These are phyloP conservation scores for Anastrepha ludens DNA, from an alignment of 1,140 invertebrate genomes.

Conservation along the genomic window DNA sequence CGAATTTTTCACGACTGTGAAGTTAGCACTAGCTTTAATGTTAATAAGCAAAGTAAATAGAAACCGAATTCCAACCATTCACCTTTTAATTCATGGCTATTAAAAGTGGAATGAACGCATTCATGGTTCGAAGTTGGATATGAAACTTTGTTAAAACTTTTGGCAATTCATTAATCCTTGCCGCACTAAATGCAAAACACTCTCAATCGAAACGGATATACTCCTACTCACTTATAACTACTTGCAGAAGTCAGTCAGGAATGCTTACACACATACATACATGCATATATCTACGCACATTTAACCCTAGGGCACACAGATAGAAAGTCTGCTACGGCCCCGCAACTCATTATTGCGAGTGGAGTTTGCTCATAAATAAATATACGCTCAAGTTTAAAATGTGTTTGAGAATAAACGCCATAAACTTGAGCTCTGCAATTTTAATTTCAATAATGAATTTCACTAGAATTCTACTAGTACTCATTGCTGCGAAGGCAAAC, in stretches of 20 bases:
- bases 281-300: too few species aligned
- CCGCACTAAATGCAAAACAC: constrained; percentile 28
- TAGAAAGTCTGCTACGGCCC: background rate
- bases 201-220: constrained; percentile 2
- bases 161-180: constrained; percentile 49
- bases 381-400: background rate
- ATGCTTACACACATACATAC: background rate
- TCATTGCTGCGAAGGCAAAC: background rate
- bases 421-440: constrained; percentile 3
- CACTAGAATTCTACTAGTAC: background rate
- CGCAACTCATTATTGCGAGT: constrained; percentile 7
- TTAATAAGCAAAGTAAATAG: constrained; percentile 35
- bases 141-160: constrained; percentile 37
- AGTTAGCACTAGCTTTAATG: background rate
- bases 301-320: background rate
- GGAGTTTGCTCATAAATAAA: constrained; percentile 27
- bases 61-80: constrained; percentile 3
- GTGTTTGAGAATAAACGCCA: background rate
- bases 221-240: background rate
- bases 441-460: constrained; percentile 46
- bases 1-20: too few species aligned
- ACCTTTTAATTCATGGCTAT: background rate
- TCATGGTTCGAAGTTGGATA: background rate
- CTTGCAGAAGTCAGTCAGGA: background rate
- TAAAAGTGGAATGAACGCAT: background rate